Base-by-base conservation (phyloP, 2,797 vertebrate genomes). In the Dromococcyx pavoninus region DNA sequence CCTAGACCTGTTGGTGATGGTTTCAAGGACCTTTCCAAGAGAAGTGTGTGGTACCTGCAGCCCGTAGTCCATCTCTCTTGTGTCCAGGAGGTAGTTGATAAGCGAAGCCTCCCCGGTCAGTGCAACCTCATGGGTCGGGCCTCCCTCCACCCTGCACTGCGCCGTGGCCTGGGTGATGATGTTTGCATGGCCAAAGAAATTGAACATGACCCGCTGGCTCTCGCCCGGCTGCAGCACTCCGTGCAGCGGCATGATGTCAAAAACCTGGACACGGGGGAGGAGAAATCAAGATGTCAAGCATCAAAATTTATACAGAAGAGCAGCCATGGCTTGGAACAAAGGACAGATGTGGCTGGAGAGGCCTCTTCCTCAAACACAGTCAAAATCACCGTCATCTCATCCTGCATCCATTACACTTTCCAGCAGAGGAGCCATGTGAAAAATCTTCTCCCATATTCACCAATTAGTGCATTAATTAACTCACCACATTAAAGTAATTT, bases 31-130 rank as follows among this genome's bases (percentile, higher is more conserved):
- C n/a, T n/a, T n/a, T n/a, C n/a, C n/a, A n/a, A n/a, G n/a, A n/a
- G n/a, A n/a, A n/a, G n/a, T n/a, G n/a, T n/a, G n/a, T n/a, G 1
- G 66, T 98, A 99, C 99, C 99, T 98, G 99, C 60, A 97, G 89
- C 43, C 99, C 98, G 2, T 98, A 98, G 97, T 99, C 80, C 4
- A 99, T 97, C 50, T 98, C 86, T 2, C 86, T 96, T 19, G 50
- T 66, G 76, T 98, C 97, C 17, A 99, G 97, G 21, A 92, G 91
- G 78, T 99, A 99, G 51, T 33, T 97, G 97, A 99, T 95, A 17
- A 97, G 56, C 0, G 99, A 99, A 19, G 99, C 98, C 85, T 98
- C 98, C 85, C 44, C 44, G 19, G 44, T 44, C 44, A 44, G 10
- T 19, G 44, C 44, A 17, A 44, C 10, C 44, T 44, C 13, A 22